Conservation (phyloP, 2,888 invertebrate species). For the Malacosoma neustria region DNA sequence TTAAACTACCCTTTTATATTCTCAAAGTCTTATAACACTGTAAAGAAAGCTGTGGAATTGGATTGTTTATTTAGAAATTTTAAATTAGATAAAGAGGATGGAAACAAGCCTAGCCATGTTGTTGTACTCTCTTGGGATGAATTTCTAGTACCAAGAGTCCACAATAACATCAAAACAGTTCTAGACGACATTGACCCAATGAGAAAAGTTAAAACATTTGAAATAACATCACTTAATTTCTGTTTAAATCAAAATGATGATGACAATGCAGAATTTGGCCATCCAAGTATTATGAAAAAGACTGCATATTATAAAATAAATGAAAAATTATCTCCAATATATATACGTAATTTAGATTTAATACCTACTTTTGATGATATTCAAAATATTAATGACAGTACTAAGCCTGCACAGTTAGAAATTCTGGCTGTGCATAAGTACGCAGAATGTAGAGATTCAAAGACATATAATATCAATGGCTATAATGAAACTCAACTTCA, state of each 20-base stretch:
- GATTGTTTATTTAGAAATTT: slow-evolving; percentile 80
- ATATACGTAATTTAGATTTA: slow-evolving; percentile 56
- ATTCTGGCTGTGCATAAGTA: slow-evolving; percentile 59
- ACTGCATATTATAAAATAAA: slow-evolving; percentile 55
- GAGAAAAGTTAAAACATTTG: slow-evolving; percentile 41
- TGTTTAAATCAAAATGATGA: slow-evolving; percentile 65
- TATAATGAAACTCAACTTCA: slow-evolving; percentile 65
- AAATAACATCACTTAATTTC: slow-evolving; percentile 45
- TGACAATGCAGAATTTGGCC: slow-evolving; percentile 52
- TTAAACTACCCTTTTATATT: slow-evolving; percentile 79
- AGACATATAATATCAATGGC: slow-evolving; percentile 38
- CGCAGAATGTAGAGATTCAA: slow-evolving; percentile 58
- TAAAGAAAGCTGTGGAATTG: slow-evolving; percentile 71
- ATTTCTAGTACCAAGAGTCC: slow-evolving; percentile 76
- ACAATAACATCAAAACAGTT: slow-evolving; percentile 69
- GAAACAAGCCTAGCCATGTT: slow-evolving; percentile 65
- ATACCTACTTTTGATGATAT: slow-evolving; percentile 60
- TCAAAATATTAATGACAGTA: slow-evolving; percentile 36
- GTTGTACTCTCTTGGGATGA: slow-evolving; percentile 78
- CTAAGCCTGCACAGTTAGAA: slow-evolving; percentile 42
- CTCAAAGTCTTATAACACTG: slow-evolving; percentile 60
- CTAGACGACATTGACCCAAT: slow-evolving; percentile 67
- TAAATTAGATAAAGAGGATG: slow-evolving; percentile 61
- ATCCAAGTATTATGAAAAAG: slow-evolving; percentile 58
- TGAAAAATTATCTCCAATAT: slow-evolving; percentile 34